Conservation (phyloP, 2,113 vertebrate species). For the Melanerpes formicivorus region DNA sequence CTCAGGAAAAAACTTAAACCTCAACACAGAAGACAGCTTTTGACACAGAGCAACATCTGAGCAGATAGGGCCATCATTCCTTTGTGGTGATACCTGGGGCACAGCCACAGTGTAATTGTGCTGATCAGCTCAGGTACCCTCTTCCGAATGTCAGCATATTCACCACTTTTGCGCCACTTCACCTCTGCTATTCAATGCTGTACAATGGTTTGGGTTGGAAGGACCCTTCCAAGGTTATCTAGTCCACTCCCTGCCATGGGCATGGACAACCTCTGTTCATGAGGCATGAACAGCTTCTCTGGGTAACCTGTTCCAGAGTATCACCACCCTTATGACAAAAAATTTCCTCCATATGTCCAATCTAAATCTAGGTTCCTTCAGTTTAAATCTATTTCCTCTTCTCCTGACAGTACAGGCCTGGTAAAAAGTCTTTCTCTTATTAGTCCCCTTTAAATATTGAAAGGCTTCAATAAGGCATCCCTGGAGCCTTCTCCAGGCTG, state of each 20-base stretch:
- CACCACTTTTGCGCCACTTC: background rate
- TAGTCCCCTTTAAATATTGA: background rate
- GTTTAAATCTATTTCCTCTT: background rate
- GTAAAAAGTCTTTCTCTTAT: background rate
- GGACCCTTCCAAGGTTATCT: background rate
- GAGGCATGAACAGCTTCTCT: background rate
- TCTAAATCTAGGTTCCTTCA: background rate
- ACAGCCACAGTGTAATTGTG: background rate
- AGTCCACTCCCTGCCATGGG: background rate
- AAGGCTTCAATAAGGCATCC: background rate
- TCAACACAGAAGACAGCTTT: background rate
- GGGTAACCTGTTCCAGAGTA: background rate
- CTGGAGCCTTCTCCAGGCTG: background rate
- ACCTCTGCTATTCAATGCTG: no score
- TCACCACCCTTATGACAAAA: background rate
- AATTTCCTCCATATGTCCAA: background rate
- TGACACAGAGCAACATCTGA: background rate
- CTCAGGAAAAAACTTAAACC: no score
- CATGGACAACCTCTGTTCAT: background rate
- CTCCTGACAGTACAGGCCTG: background rate
- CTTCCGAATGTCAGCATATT: background rate
- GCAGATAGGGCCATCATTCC: background rate
- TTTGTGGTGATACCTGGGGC: background rate
- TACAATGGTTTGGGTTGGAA: background rate
- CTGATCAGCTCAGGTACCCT: background rate